phyloP scores from a whole-genome alignment of 2,797 vertebrate species.

The Paramormyrops hopkinsi region DNA sequence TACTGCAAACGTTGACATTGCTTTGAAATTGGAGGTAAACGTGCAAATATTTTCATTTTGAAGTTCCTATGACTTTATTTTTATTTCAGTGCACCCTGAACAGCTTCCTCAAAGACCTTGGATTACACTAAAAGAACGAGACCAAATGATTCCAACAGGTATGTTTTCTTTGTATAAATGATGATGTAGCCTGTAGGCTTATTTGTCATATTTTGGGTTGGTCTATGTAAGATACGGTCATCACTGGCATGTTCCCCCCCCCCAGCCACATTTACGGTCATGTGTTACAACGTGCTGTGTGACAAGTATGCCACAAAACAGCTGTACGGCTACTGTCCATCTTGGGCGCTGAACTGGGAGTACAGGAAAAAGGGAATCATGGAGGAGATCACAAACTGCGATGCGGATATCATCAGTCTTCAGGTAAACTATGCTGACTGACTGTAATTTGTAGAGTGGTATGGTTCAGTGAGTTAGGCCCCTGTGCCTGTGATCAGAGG shows the following conservation, averaged over 20 bases:
- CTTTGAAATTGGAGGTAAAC: neutral
- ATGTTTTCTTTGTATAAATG: constrained; percentile 26
- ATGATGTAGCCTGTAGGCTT: neutral
- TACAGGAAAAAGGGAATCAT: constrained; percentile 99
- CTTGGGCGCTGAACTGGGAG: constrained; percentile 98
- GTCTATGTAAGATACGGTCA: neutral
- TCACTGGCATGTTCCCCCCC: neutral
- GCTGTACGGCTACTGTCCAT: constrained; percentile 97
- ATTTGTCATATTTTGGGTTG: neutral
- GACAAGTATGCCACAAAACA: constrained; percentile 98
- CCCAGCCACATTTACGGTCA: constrained; percentile 88
- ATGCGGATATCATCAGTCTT: constrained; percentile 96
- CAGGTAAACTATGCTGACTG: constrained; percentile 66
- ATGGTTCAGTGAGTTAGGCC: neutral
- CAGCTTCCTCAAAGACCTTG: constrained; percentile 97
- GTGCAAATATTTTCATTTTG: neutral
- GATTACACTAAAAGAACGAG: constrained; percentile 94
- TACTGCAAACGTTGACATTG: neutral
- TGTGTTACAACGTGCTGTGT: constrained; percentile 98
- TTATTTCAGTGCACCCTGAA: constrained; percentile 86
- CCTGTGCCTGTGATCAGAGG: neutral
- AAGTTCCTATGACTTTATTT: neutral
- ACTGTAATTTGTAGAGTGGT: neutral
- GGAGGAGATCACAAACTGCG: constrained; percentile 95
- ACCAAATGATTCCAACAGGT: constrained; percentile 91